Conservation (phyloP, 2,888 invertebrate species). For the Xestia rhomboidea region DNA sequence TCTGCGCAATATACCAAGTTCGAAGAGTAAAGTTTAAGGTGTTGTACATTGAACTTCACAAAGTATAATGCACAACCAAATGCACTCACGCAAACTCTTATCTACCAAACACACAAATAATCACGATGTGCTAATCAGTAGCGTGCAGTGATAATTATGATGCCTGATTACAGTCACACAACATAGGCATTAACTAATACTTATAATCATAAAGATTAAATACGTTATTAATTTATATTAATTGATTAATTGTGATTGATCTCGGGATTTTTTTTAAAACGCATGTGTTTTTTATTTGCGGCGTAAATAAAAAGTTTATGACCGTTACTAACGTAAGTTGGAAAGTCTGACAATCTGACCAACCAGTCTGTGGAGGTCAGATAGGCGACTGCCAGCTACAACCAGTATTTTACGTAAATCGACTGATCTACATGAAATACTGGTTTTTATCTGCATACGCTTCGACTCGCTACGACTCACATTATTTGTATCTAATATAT, state of each 20-base stretch:
- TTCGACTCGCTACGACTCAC: not conserved
- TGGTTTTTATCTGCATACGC: not conserved
- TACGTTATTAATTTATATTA: not conserved
- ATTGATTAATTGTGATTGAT: slow-evolving; percentile 8
- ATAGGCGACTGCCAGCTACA: not conserved
- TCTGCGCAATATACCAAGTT: not conserved
- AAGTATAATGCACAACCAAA: not conserved
- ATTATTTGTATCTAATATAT: not conserved
- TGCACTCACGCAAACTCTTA: not conserved
- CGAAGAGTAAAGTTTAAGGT: not conserved
- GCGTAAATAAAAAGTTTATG: not conserved
- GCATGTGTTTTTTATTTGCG: not conserved
- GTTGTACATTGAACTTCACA: not conserved
- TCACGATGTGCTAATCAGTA: slow-evolving; percentile 4
- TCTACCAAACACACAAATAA: not conserved
- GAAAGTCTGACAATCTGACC: too few species aligned
- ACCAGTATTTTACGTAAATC: not conserved
- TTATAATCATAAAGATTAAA: not conserved
- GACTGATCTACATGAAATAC: not conserved
- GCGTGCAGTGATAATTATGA: not conserved
- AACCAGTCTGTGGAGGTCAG: not conserved
- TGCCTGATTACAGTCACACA: not conserved
- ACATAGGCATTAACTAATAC: not conserved
- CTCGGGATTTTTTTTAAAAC: not conserved
- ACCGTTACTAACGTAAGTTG: not conserved